Evolutionary conservation across 2,888 invertebrate species (phyloP).

Genomic region (Eristalinus sepulchralis): DNA sequence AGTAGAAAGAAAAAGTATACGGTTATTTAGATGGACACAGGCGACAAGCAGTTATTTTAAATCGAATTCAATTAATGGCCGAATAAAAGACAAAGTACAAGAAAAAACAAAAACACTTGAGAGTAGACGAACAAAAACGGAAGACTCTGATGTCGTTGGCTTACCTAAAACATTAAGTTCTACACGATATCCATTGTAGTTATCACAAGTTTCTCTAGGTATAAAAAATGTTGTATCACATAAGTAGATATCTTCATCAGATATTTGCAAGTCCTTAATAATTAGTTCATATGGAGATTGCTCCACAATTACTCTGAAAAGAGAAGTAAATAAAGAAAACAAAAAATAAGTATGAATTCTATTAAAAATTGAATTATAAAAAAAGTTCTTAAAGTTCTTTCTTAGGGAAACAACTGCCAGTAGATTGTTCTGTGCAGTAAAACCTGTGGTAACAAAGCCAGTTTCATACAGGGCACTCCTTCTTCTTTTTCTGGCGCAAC

Average conservation of each 20-base stretch:
- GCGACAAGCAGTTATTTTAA: slow-evolving; percentile 36
- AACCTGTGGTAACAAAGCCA: too few species aligned
- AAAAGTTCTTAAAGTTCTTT: too few species aligned
- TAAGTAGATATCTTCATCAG: slow-evolving; percentile 89
- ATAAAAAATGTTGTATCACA: slow-evolving; percentile 90
- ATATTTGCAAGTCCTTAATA: slow-evolving; percentile 83
- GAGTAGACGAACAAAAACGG: neutral
- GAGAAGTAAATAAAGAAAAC: neutral
- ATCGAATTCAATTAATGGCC: neutral
- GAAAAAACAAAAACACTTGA: slow-evolving; percentile 13
- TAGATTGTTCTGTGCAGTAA: too few species aligned
- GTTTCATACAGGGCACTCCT: too few species aligned
- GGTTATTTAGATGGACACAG: slow-evolving; percentile 22
- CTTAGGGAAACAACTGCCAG: too few species aligned
- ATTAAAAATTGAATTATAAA: neutral
- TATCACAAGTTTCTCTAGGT: slow-evolving; percentile 88
- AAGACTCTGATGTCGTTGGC: slow-evolving; percentile 72
- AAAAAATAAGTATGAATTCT: neutral
- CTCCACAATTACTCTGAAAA: slow-evolving; percentile 76
- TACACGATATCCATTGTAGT: slow-evolving; percentile 86
- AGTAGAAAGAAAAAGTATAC: neutral
- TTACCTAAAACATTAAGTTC: slow-evolving; percentile 88
- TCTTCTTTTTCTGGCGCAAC: too few species aligned
- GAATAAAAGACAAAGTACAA: slow-evolving; percentile 1
- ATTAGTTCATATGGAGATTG: slow-evolving; percentile 79